These are phyloP conservation scores for Wiebesia pumilae DNA, from an alignment of 1,140 invertebrate species.

Conservation along the genomic window DNA sequence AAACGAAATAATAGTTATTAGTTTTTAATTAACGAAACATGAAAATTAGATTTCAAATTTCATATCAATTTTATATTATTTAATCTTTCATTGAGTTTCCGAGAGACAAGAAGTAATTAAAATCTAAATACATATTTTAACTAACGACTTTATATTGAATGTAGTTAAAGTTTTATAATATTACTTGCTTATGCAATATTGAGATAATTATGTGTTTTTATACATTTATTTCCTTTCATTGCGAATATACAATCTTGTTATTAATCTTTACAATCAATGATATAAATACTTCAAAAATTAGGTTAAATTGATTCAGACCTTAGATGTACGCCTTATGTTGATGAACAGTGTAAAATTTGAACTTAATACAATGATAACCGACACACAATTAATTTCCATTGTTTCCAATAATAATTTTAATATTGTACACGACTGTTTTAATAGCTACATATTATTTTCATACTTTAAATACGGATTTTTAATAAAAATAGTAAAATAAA, in stretches of 20 bases:
- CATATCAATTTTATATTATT: neutral
- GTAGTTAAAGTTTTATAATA: neutral
- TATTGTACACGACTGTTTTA: neutral
- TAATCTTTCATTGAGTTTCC: neutral
- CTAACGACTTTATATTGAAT: neutral
- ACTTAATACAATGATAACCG: neutral
- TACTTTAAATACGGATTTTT: no score
- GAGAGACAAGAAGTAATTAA: neutral
- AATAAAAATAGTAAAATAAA: no score
- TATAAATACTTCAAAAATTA: neutral
- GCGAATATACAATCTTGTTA: no score
- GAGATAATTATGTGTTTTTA: no score
- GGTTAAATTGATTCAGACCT: neutral
- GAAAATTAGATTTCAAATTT: neutral
- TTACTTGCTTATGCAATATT: no score
- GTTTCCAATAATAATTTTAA: neutral
- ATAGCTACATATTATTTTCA: no score
- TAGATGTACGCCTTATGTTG: neutral
- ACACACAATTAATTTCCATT: neutral
- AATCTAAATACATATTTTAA: neutral
- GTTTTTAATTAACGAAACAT: neutral
- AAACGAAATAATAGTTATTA: no score
- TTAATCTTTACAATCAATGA: no score
- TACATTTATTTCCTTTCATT: no score
- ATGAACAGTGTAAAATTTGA: neutral